Evolutionary conservation across 2,888 invertebrate genomes (phyloP).

Genomic region (Dione juno): DNA sequence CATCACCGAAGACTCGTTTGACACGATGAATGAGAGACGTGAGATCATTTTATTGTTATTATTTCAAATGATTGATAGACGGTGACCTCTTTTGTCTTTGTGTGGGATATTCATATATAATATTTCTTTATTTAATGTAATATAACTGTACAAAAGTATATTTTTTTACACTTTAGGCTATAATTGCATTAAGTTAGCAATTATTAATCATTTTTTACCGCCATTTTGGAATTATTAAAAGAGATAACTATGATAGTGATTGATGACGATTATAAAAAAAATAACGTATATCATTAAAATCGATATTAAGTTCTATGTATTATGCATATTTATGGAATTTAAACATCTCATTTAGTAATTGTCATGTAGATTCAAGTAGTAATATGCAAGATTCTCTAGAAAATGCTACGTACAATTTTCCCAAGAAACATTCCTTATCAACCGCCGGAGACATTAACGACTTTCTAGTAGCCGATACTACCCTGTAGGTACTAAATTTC

Average conservation of each 20-base stretch:
- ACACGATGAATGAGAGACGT: conserved; percentile 63
- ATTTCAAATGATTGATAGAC: conserved; percentile 54
- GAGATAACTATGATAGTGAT: no score
- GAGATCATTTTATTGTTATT: conserved; percentile 63
- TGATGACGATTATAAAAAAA: no score
- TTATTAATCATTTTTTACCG: no score
- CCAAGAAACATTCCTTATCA: conserved; percentile 59
- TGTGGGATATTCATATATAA: conserved; percentile 29
- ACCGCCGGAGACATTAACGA: conserved; percentile 32
- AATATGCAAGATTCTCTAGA: conserved; percentile 53
- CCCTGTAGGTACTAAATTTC: conserved; percentile 32
- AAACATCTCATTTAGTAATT: conserved; percentile 54
- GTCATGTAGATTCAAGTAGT: conserved; percentile 61
- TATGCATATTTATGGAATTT: background rate
- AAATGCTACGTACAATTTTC: conserved; percentile 57
- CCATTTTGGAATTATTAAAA: no score
- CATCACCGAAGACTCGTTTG: conserved; percentile 56
- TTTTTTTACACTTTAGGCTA: no score
- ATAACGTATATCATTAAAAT: no score
- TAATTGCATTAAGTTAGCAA: no score
- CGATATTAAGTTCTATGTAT: background rate
- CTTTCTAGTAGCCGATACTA: conserved; percentile 28
- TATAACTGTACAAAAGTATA: no score
- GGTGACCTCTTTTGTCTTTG: conserved; percentile 56
- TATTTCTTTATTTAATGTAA: no score